phyloP scores from a whole-genome alignment of 2,113 vertebrate species.

The Atrichornis clamosus region DNA sequence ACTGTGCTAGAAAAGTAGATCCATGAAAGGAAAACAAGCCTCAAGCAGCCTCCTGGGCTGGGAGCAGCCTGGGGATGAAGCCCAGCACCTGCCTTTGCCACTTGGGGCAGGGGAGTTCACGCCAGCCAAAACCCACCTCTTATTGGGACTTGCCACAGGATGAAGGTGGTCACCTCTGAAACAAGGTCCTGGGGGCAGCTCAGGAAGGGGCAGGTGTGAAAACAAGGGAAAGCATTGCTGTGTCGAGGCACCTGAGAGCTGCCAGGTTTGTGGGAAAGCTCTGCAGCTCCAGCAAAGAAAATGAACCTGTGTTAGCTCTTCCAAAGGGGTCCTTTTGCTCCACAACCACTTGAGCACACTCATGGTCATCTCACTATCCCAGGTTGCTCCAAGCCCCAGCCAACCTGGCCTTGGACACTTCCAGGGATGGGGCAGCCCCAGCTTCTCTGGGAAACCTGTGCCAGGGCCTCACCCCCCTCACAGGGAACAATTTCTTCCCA shows the following conservation, averaged over 20 bases:
- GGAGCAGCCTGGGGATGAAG: background rate
- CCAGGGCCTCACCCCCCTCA: accelerated
- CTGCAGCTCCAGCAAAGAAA: background rate
- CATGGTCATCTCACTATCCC: background rate
- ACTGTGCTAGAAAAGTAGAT: background rate
- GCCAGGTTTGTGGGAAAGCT: accelerated
- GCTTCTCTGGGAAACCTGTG: background rate
- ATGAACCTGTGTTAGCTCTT: accelerated
- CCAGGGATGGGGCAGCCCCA: background rate
- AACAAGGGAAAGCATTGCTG: background rate
- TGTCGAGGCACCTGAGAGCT: accelerated
- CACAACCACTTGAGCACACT: background rate
- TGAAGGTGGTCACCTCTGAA: background rate
- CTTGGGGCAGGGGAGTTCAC: background rate
- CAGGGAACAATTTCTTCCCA: background rate
- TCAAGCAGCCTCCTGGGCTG: background rate
- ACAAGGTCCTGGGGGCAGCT: background rate
- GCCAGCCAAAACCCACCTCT: background rate
- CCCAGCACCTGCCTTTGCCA: background rate
- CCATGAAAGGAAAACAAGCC: background rate
- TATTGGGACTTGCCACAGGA: accelerated
- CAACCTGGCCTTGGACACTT: accelerated
- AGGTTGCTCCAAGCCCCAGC: accelerated
- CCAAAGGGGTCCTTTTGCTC: background rate
- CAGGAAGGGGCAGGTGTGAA: background rate